These are phyloP conservation scores for Sialia sialis DNA, from an alignment of 2,113 vertebrate species.

Conservation along the genomic window DNA sequence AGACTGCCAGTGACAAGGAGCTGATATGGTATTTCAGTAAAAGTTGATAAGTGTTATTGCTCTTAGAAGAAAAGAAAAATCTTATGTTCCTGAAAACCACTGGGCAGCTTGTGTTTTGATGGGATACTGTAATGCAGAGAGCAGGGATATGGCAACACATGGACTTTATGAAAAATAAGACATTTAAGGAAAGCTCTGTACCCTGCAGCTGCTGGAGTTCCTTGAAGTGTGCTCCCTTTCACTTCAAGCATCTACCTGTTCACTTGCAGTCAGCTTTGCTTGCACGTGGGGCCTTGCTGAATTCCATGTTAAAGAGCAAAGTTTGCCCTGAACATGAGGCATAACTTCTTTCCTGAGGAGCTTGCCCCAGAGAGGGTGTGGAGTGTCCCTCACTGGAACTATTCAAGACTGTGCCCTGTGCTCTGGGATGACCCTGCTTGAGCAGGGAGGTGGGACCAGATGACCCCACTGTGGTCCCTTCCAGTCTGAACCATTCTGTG, in stretches of 20 bases:
- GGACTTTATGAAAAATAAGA: not conserved
- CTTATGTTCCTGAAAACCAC: slow-evolving; percentile 33
- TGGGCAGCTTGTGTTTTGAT: slow-evolving; percentile 64
- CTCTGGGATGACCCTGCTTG: not conserved
- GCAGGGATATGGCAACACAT: slow-evolving; percentile 8
- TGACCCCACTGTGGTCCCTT: not conserved
- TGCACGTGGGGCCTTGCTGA: not conserved
- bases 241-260: not conserved
- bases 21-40: slow-evolving; percentile 60
- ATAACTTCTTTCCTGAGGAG: not conserved
- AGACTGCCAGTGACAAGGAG: slow-evolving; percentile 60
- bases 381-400: not conserved
- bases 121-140: slow-evolving; percentile 20
- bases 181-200: not conserved
- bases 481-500: not conserved
- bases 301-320: not conserved
- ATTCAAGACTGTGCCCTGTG: not conserved
- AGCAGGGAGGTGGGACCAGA: not conserved
- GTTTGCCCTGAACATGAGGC: not conserved
- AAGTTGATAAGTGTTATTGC: slow-evolving; percentile 59
- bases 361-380: not conserved
- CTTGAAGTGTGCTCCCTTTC: not conserved
- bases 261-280: not conserved
- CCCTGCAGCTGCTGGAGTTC: not conserved
- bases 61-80: slow-evolving; percentile 49